A percentile compares a stretch with the other conserved stretches of the same genome.
phyloP scores from a whole-genome alignment of 2,888 invertebrate species.

The Lasioglossum pauxillum region DNA sequence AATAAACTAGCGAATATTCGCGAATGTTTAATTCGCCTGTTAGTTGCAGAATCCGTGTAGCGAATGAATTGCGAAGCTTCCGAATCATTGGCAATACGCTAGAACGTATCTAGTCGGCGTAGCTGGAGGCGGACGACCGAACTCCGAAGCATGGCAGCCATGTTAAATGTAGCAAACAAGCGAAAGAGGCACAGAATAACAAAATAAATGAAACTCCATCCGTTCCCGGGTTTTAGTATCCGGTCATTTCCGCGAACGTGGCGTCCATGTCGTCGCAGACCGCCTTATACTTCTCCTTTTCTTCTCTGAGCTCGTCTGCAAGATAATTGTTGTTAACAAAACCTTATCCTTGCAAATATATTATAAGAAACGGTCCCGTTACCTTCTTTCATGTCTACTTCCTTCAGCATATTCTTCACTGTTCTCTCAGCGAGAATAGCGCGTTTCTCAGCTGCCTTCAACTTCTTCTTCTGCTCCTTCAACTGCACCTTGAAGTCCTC shows the following conservation, averaged over 20 bases:
- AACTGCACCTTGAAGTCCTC: slow-evolving; percentile 82
- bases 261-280: slow-evolving; percentile 92
- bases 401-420: slow-evolving; percentile 80
- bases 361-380: background rate
- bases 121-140: slow-evolving; percentile 42
- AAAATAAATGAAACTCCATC: slow-evolving; percentile 58
- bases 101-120: slow-evolving; percentile 40
- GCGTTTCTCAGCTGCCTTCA: slow-evolving; percentile 82
- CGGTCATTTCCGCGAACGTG: slow-evolving; percentile 91
- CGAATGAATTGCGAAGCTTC: slow-evolving; percentile 71
- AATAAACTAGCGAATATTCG: slow-evolving; percentile 60
- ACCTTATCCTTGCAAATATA: background rate
- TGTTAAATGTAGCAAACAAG: slow-evolving; percentile 68
- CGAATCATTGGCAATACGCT: slow-evolving; percentile 38
- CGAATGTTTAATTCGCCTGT: slow-evolving; percentile 63
- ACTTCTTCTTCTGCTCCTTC: slow-evolving; percentile 78
- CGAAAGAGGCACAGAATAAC: slow-evolving; percentile 60
- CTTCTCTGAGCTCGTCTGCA: slow-evolving; percentile 87
- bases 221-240: slow-evolving; percentile 85
- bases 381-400: slow-evolving; percentile 83
- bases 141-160: slow-evolving; percentile 33
- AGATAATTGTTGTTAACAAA: slow-evolving; percentile 38
- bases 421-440: slow-evolving; percentile 81
- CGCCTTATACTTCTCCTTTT: slow-evolving; percentile 92
- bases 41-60: slow-evolving; percentile 55